phyloP scores from a whole-genome alignment of 1,140 invertebrate genomes.

The Druon quercuslanigerum region DNA sequence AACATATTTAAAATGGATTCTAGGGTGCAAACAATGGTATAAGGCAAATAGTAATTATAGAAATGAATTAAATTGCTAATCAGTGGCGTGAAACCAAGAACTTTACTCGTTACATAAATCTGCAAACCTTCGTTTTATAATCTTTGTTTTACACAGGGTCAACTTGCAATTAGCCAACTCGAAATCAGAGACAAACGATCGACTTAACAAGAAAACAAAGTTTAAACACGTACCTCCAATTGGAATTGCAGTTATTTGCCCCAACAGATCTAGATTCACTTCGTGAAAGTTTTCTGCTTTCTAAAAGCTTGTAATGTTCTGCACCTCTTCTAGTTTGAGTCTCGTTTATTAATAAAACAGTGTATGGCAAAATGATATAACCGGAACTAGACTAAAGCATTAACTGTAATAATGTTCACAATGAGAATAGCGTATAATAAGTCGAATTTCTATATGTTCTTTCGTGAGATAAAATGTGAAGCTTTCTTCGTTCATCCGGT shows the following conservation, averaged over 20 bases:
- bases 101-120: not conserved
- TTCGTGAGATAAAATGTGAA: not conserved
- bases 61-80: too few relatives aligned
- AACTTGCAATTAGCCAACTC: conserved; percentile 19
- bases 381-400: not conserved
- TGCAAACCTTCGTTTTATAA: not conserved
- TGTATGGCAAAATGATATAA: not conserved
- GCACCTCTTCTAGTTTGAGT: not conserved
- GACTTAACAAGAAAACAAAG: conserved; percentile 11
- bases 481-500: not conserved
- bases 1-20: too few relatives aligned
- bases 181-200: not conserved
- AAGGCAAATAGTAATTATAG: too few relatives aligned
- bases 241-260: conserved; percentile 21
- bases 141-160: not conserved
- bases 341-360: not conserved
- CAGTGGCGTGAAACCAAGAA: too few relatives aligned
- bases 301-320: not conserved
- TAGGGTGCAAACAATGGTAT: too few relatives aligned
- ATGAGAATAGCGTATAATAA: not conserved
- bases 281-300: conserved; percentile 2
- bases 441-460: not conserved
- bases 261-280: conserved; percentile 10
- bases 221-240: conserved; percentile 19
- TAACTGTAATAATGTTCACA: not conserved